Evolutionary conservation across 2,113 vertebrate genomes (phyloP), one percentile per base, ranked within the genome.

Genomic region (Myiopsitta monachus): DNA sequence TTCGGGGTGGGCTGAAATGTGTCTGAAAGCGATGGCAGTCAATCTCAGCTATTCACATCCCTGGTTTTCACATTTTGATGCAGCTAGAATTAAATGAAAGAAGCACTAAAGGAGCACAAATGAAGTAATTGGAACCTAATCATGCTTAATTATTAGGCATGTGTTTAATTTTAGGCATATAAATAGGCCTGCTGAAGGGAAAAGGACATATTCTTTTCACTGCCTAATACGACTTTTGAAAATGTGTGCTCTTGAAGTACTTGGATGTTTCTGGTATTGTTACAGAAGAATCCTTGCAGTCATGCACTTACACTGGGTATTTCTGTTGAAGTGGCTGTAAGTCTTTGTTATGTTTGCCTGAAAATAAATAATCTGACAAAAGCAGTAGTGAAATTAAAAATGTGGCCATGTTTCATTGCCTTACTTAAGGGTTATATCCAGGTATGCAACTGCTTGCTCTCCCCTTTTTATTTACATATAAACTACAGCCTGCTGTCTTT

Each of bases 131-230:
- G 47, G 86, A 96, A 93, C 23, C 74, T 89, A 91, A 95, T 96
- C 80, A 86, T 1, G 51, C 73, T 90, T 96, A 96, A 96, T 95
- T 95, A 92, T 95, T 95, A 96, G 93, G 79, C 80, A 77, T 81
- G 64, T 95, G 83, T 88, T 96, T 95, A 90, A 95, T 95, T 96
- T 95, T 75, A 95, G 90, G 92, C 92, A 41, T 74, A 88, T 90
- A 94, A 93, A 94, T 92, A 95, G 92, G 79, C 68, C 39, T 80
- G 57, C 90, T 95, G 90, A 93, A 96, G 62, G 79, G 88, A 93
- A 94, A 83, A 93, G 94, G 90, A 90, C 51, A 14, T 78, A 81
- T 27, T 95, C 83, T 88, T 94, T 95, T 90, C 88, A 96, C 49
- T 83, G 76, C 83, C 61, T 90, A 90, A 78, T 81, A 54, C 1